Conservation (phyloP, 2,888 invertebrate genomes). For the Nasonovia ribisnigri region DNA sequence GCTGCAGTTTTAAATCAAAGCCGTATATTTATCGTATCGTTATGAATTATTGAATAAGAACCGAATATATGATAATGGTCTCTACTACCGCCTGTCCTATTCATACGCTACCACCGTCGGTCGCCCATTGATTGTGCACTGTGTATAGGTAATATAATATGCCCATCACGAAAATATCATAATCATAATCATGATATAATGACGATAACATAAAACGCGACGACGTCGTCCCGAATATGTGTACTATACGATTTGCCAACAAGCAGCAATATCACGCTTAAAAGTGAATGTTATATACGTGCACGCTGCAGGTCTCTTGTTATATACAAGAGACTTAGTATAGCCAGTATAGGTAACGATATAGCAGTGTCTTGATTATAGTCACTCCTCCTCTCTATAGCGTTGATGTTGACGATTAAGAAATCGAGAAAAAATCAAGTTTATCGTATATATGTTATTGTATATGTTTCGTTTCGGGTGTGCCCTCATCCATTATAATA, state of each 20-base stretch:
- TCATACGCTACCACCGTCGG: background rate
- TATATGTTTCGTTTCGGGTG: background rate
- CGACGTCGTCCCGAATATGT: background rate
- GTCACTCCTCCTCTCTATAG: background rate
- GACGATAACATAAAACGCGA: background rate
- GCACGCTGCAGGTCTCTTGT: background rate
- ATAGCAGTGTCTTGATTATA: background rate
- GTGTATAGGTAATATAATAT: background rate
- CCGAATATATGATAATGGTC: background rate
- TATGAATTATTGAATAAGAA: background rate
- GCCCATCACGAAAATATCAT: constrained; percentile 5
- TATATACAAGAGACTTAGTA: background rate
- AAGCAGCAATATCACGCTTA: background rate
- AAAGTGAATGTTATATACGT: constrained; percentile 47
- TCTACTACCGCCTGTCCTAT: background rate
- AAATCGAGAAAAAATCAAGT: constrained; percentile 10
- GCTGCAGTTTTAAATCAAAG: background rate
- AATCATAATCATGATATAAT: constrained; percentile 12
- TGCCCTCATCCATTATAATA: background rate
- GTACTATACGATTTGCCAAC: constrained; percentile 45
- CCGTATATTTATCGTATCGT: background rate
- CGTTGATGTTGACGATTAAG: background rate
- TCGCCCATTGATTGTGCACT: background rate
- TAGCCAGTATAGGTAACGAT: background rate
- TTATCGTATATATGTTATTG: background rate